A percentile compares a stretch with the other conserved stretches of the same genome.
These are phyloP conservation scores for Eilema griseolum DNA, from an alignment of 2,888 invertebrate genomes.

Conservation along the genomic window DNA sequence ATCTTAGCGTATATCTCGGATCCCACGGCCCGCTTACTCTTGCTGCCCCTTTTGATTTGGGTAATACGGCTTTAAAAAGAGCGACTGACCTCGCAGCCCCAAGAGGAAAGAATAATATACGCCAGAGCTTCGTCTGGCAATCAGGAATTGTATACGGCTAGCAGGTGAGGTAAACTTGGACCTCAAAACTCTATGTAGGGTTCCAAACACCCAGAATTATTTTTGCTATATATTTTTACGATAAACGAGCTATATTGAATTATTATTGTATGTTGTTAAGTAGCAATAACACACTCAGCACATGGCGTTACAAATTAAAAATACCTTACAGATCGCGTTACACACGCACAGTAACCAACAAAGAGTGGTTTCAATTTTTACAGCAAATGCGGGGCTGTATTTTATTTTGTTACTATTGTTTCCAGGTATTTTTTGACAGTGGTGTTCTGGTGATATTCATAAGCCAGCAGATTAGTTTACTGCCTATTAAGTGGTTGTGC, in stretches of 20 bases:
- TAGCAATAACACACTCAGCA: constrained; percentile 41
- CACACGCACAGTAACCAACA: constrained; percentile 57
- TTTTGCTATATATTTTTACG: not conserved
- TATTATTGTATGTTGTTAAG: constrained; percentile 15
- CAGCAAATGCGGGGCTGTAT: constrained; percentile 35
- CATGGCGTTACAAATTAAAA: constrained; percentile 64
- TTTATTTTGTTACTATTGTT: constrained; percentile 49
- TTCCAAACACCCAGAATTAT: too few species aligned
- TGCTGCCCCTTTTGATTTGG: too few species aligned
- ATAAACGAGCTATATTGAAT: not conserved
- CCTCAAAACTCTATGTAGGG: too few species aligned
- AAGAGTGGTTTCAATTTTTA: constrained; percentile 49
- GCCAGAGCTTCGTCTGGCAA: too few species aligned
- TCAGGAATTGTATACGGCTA: too few species aligned
- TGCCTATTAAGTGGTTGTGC: not conserved
- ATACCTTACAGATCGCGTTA: constrained; percentile 64
- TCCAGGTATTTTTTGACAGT: constrained; percentile 2
- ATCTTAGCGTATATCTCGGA: too few species aligned
- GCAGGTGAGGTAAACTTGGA: too few species aligned
- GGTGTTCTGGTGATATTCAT: not conserved
- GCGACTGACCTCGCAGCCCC: too few species aligned
- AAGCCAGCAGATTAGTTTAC: not conserved
- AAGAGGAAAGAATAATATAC: too few species aligned
- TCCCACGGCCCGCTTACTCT: too few species aligned
- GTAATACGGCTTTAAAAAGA: too few species aligned